phyloP scores from a whole-genome alignment of 2,113 vertebrate genomes.

The Tylochromis polylepis region DNA sequence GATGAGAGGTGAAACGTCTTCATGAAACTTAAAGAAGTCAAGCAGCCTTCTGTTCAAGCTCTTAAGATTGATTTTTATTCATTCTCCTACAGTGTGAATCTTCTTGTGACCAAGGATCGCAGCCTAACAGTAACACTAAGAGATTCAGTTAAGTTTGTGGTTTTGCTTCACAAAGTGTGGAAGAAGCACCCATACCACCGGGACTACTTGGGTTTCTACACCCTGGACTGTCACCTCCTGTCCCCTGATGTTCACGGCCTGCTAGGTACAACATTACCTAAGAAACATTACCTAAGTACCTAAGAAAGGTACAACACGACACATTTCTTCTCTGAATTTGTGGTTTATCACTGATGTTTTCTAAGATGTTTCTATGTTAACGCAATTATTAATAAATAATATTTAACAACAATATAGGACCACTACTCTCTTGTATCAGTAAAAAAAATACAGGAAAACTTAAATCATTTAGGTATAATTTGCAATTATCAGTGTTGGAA shows the following conservation, averaged over 20 bases:
- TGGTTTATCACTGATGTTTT: fast-evolving
- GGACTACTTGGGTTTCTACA: conserved; percentile 91
- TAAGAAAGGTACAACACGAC: conserved; percentile 78
- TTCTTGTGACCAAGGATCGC: conserved; percentile 77
- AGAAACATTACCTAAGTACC: no score
- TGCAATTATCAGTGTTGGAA: not conserved
- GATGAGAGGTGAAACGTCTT: not conserved
- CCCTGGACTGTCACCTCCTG: conserved; percentile 79
- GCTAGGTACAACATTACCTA: conserved; percentile 83
- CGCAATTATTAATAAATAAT: not conserved
- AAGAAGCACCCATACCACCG: conserved; percentile 80
- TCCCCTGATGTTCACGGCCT: conserved; percentile 85
- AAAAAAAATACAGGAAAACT: not conserved
- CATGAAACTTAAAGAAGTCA: not conserved
- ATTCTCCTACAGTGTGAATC: conserved; percentile 73
- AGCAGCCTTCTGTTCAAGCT: not conserved
- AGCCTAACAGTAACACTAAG: conserved; percentile 79
- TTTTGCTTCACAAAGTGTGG: conserved; percentile 89
- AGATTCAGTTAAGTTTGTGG: conserved; percentile 81
- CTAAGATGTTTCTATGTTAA: not conserved
- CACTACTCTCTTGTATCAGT: fast-evolving
- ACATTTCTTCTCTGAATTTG: not conserved
- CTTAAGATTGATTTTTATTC: not conserved
- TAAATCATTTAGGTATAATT: not conserved
- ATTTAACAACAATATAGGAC: not conserved